phyloP scores from a whole-genome alignment of 2,113 vertebrate genomes.

The Ceyx margarethae region DNA sequence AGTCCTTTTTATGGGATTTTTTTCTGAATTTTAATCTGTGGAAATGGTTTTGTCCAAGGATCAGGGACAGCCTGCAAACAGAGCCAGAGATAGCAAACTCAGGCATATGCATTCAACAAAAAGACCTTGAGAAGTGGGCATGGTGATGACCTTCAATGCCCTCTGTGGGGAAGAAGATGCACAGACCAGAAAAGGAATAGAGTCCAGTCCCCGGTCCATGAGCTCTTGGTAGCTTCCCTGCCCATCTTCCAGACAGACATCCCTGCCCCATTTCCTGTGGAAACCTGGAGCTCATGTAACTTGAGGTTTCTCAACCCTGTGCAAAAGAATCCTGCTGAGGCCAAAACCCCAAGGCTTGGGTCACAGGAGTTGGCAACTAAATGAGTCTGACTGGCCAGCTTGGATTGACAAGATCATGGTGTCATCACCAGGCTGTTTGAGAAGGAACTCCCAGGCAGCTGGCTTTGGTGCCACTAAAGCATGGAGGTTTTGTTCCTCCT shows the following conservation, averaged over 20 bases:
- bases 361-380: not conserved
- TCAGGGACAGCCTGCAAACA: not conserved
- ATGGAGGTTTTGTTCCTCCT: not conserved
- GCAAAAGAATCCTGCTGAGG: not conserved
- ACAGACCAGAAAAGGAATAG: not conserved
- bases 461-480: not conserved
- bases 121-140: not conserved
- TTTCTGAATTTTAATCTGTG: not conserved
- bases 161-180: not conserved
- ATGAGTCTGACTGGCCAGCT: not conserved
- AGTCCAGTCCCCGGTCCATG: not conserved
- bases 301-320: not conserved
- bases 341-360: not conserved
- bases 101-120: not conserved
- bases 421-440: not conserved
- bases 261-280: not conserved
- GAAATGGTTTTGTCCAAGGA: not conserved
- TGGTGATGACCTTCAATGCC: fast-evolving
- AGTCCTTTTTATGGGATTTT: not conserved
- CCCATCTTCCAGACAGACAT: not conserved
- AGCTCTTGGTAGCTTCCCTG: not conserved
- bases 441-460: not conserved
- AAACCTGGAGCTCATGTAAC: not conserved
- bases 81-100: not conserved
- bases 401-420: not conserved